Base-by-base conservation (phyloP, 2,888 invertebrate genomes). In the Dryobota labecula region DNA sequence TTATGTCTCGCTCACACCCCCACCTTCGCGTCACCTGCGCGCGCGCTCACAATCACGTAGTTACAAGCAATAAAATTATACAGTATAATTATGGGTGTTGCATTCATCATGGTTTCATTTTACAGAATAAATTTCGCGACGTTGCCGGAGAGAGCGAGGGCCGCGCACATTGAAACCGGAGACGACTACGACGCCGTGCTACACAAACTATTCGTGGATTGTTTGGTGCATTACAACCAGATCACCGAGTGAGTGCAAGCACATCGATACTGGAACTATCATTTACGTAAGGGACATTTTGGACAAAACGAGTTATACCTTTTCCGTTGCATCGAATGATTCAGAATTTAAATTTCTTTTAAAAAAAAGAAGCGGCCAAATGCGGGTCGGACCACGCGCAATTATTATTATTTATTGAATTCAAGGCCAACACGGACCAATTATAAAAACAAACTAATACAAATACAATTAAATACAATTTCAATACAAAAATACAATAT, bases 121-220 rank as follows among this genome's bases (percentile, higher is more conserved):
- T 79, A 51, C 78, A 92, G 93, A 62, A 74, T 86, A 49, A 88
- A 92, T 43, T 85, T 92, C 20, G 87, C 90, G 71, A 83, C 68
- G 41, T 69, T 92, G 30, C 82, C 87, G 6, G 85, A 89, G 58
- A 80, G 82, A 45, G 90, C 90, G 9, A 60, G 74, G 3, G 80
- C 63, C 0, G 60, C 79, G 11, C 56, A 74, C 75, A 2, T 57
- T 20, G 30, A 56, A 61, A 76, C 83, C 0, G 80, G 80, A n/a
- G 72, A 63, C 3, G 18, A 56, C 9, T 84, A 84, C 60, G 87
- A 88, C 18, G 54, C 33, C 1, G 80, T 76, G 33, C 77, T 88
- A n/a, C 84, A 79, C 76, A 73, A 47, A 24, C 73, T 89, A 18
- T 86, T 92, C 36, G 80, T 89, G 2, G 85, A 88, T 13, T 89